Evolutionary conservation across 2,797 vertebrate species (phyloP), one percentile per base, ranked within the genome.

Genomic region (Pangasius mekongensis): DNA sequence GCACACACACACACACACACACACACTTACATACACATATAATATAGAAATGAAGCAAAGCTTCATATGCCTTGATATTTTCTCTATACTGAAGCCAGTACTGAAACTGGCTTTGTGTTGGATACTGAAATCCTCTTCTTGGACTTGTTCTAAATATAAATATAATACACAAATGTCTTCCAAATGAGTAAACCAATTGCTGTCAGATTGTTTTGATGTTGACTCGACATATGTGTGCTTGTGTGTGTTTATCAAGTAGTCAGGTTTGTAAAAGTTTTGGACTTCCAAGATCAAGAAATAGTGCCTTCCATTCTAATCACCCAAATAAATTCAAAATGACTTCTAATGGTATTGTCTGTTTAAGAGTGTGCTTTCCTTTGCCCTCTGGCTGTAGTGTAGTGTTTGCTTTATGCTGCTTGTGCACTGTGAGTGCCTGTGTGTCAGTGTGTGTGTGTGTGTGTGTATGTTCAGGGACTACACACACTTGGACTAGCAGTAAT

Each of bases 401-500:
- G 58, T 58, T 58, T 39, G 33, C 33, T 14, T 13, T 49, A 30
- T 81, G 52, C 30, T 81, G 3, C 16, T 81, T 58, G 78, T 60
- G 77, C 18, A 30, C 47, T 22, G 20, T 14, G n/a, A 36, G 78
- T 39, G 78, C 4, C 20, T 62, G 56, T 82, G 30, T 43, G 20
- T 62, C 20, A 18, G 39, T 83, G 81, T 83, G 62, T 67, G 39
- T 66, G 10, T 49, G 81, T 66, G 3, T 39, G 36, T 39, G 60
- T 66, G 39, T 66, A 18, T 49, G 60, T 66, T 64, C 13, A 39
- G 33, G 22, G 36, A 2, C 14, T 43, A 16, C n/a, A 47, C 36
- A 64, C 81, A 18, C 39, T 83, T 83, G 47, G 81, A 47, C 81
- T 82, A 62, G 22, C 13, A 64, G 80, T 83, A 66, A 66, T 83